These are phyloP conservation scores for Nanorana parkeri DNA, from an alignment of 2,113 vertebrate genomes.

Conservation along the genomic window DNA sequence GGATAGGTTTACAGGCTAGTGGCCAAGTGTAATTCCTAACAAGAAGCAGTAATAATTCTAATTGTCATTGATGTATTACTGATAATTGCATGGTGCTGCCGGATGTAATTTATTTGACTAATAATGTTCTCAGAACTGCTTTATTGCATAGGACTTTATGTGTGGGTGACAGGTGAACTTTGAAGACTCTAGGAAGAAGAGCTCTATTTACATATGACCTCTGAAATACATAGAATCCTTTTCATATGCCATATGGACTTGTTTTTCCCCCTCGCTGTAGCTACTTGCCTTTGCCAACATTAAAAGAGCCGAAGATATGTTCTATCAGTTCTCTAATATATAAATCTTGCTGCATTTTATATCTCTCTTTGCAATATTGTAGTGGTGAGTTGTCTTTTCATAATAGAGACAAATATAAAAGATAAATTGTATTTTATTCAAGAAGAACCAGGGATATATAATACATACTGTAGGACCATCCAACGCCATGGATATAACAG, in stretches of 20 bases:
- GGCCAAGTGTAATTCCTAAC: not conserved
- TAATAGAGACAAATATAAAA: not conserved
- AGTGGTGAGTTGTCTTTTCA: not conserved
- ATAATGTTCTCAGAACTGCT: not conserved
- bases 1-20: not conserved
- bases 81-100: not conserved
- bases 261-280: not conserved
- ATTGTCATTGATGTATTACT: not conserved
- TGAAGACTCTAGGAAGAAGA: not conserved
- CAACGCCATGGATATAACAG: too few relatives aligned
- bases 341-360: not conserved
- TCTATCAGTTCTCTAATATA: not conserved
- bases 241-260: conserved; percentile 21
- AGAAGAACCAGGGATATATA: not conserved
- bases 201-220: not conserved
- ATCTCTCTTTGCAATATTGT: not conserved
- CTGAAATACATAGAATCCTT: not conserved
- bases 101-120: not conserved
- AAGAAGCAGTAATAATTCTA: too few relatives aligned
- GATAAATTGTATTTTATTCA: not conserved
- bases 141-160: not conserved
- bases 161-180: not conserved
- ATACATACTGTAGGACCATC: too few relatives aligned
- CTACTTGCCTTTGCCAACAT: not conserved
- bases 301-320: not conserved